A percentile compares a stretch with the other conserved stretches of the same genome.
phyloP scores from a whole-genome alignment of 2,888 invertebrate genomes.

The Thera britannica region DNA sequence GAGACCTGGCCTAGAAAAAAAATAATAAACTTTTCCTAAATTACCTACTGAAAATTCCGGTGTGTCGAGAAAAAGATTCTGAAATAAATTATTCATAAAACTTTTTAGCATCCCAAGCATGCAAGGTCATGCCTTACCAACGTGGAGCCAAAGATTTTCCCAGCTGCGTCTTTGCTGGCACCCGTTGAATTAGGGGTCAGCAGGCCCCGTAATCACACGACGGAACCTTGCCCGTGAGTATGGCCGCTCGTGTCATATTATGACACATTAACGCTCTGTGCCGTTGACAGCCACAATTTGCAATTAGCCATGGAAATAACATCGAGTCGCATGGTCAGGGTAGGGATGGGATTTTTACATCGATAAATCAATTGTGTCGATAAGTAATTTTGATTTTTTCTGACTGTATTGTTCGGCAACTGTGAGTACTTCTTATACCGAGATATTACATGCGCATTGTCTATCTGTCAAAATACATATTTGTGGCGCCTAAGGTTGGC shows the following conservation, averaged over 20 bases:
- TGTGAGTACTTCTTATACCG: no score
- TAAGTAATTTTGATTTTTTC: neutral
- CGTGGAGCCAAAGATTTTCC: slow-evolving; percentile 21
- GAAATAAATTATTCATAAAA: no score
- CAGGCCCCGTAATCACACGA: slow-evolving; percentile 48
- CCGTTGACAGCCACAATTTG: slow-evolving; percentile 80
- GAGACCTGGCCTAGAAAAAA: no score
- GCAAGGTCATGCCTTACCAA: neutral
- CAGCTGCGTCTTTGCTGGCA: slow-evolving; percentile 35
- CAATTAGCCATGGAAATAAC: slow-evolving; percentile 82
- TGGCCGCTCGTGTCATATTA: slow-evolving; percentile 58
- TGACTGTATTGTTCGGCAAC: neutral
- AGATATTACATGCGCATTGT: no score
- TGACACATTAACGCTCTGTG: slow-evolving; percentile 79
- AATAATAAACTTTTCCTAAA: no score
- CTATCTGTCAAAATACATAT: no score
- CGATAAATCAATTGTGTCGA: slow-evolving; percentile 9
- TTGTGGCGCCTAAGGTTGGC: no score
- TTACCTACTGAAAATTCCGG: no score
- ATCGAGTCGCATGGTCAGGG: slow-evolving; percentile 53
- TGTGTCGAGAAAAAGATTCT: no score
- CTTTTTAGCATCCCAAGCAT: no score
- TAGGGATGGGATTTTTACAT: slow-evolving; percentile 48
- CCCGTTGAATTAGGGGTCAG: slow-evolving; percentile 49
- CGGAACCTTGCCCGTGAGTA: slow-evolving; percentile 53